Base-by-base conservation (phyloP, 2,797 vertebrate genomes). In the Aplochiton taeniatus region DNA sequence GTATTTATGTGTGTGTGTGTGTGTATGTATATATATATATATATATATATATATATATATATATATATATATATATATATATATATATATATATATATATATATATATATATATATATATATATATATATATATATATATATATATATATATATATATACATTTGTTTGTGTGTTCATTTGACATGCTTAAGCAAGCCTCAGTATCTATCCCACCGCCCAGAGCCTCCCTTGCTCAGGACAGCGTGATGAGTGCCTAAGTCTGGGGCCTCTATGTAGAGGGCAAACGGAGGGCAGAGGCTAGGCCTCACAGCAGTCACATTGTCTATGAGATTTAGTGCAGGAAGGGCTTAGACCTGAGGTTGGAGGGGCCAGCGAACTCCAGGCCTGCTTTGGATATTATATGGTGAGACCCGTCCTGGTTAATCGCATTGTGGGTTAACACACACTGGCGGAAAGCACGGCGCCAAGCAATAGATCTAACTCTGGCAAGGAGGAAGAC, bases 111-210 rank as follows among this genome's bases (percentile, higher is more conserved):
- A n/a, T n/a, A n/a, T n/a, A n/a, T n/a, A n/a, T n/a, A n/a, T n/a
- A n/a, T n/a, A n/a, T n/a, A n/a, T n/a, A n/a, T n/a, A n/a, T n/a
- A n/a, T n/a, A n/a, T n/a, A n/a, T n/a, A n/a, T n/a, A n/a, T n/a
- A n/a, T n/a, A n/a, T n/a, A 12, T 61, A 68, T 65, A 60, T 72
- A 70, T 83, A 79, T 87, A 88, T 83, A 79, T 89, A 85, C 82
- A 71, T 74, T 79, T 77, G 73, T 75, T 80, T 84, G 86, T 85
- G 79, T 76, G 75, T 79, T n/a, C n/a, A n/a, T n/a, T n/a, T n/a
- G n/a, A n/a, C n/a, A n/a, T n/a, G 80, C 81, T 78, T 80, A 69
- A 87, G 86, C 76, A 85, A 85, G 85, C 79, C 78, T 66, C 84
- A 70, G 72, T 61, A 69, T 65, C 64, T 50, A 45, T 57, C 70